Conservation (phyloP, 2,113 vertebrate species). For the Eira barbara region DNA sequence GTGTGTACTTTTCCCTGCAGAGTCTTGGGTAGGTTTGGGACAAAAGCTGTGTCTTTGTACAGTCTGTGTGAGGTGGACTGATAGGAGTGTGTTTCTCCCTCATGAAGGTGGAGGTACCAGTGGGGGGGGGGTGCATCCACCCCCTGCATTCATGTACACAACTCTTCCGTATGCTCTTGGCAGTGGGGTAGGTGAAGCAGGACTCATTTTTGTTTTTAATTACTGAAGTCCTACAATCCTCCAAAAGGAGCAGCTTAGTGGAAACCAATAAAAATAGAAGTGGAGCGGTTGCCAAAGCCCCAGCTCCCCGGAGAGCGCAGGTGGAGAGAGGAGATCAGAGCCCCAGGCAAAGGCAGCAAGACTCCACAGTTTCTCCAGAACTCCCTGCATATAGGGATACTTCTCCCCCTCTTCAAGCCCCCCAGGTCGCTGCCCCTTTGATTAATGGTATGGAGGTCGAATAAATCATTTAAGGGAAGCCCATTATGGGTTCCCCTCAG, state of each 20-base stretch:
- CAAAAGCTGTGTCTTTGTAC: neutral
- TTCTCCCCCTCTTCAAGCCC: neutral
- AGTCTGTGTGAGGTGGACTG: neutral
- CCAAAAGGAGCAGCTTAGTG: constrained; percentile 82
- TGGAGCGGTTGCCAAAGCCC: constrained; percentile 82
- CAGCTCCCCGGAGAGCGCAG: constrained; percentile 86
- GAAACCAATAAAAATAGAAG: constrained; percentile 84
- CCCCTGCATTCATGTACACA: neutral
- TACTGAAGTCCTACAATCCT: constrained; percentile 78
- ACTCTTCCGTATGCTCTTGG: neutral
- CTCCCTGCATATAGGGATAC: constrained; percentile 27
- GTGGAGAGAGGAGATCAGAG: constrained; percentile 85
- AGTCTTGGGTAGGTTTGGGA: neutral
- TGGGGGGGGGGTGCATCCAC: neutral
- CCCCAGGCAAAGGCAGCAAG: constrained; percentile 68
- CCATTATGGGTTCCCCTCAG: constrained; percentile 60
- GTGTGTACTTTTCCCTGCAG: neutral
- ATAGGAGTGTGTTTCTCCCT: neutral
- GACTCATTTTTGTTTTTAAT: constrained; percentile 78
- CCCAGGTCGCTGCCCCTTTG: constrained; percentile 63
- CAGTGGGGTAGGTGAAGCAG: constrained; percentile 26
- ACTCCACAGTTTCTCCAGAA: constrained; percentile 69
- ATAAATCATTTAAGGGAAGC: constrained; percentile 74
- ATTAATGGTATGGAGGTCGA: constrained; percentile 71
- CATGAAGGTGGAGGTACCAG: neutral